phyloP scores from a whole-genome alignment of 2,113 vertebrate genomes.

The Prunella himalayana region DNA sequence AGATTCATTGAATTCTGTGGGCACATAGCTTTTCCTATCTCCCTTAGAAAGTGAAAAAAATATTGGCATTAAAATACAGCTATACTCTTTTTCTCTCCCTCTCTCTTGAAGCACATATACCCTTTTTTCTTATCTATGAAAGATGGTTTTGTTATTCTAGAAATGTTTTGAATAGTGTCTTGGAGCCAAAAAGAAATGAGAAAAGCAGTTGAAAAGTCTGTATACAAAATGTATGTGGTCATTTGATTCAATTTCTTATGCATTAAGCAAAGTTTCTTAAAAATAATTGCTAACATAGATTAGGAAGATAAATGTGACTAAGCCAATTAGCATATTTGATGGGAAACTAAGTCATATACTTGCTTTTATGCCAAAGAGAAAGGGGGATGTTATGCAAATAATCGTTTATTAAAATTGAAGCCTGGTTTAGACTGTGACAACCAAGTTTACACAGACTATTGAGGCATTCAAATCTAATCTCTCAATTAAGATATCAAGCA shows the following conservation, averaged over 20 bases:
- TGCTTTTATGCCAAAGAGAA: neutral
- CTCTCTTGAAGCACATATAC: neutral
- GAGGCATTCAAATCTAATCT: conserved; percentile 8
- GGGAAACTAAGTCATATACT: neutral
- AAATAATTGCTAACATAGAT: neutral
- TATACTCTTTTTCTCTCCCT: neutral
- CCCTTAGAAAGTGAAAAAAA: neutral
- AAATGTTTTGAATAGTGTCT: conserved; percentile 13
- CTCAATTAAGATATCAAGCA: neutral
- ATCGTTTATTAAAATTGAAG: conserved; percentile 9
- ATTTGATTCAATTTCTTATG: neutral
- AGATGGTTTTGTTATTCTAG: neutral
- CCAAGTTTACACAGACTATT: neutral
- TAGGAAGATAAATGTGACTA: neutral
- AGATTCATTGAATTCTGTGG: neutral
- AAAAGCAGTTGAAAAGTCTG: neutral
- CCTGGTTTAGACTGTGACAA: neutral
- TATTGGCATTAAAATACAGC: neutral
- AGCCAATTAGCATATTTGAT: neutral
- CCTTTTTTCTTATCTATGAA: neutral
- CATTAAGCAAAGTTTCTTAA: neutral
- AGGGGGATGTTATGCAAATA: neutral
- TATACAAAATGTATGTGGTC: neutral
- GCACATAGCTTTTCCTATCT: neutral
- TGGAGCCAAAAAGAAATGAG: conserved; percentile 3